Conservation (phyloP, 2,113 vertebrate species). For the Gopherus flavomarginatus region DNA sequence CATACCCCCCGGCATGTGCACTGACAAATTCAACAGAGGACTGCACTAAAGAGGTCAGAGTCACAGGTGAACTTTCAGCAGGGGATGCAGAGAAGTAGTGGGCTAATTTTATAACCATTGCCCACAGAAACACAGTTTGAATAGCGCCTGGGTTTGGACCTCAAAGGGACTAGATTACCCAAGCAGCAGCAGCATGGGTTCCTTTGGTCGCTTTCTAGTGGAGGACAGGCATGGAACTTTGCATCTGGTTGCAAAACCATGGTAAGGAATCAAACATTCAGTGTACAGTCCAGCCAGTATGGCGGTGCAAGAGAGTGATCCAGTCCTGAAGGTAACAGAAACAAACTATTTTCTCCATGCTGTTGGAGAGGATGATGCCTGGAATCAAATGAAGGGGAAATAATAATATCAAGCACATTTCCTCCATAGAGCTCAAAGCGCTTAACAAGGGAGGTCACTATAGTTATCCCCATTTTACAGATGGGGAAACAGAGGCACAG, state of each 20-base stretch:
- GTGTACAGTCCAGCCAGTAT: not conserved
- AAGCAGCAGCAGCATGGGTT: not conserved
- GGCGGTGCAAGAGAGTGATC: not conserved
- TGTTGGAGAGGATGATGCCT: not conserved
- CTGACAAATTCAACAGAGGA: fast-evolving
- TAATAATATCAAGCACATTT: not conserved
- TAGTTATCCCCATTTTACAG: fast-evolving
- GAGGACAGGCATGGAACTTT: fast-evolving
- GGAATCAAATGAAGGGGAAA: not conserved
- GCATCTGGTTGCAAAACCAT: fast-evolving
- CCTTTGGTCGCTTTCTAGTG: not conserved
- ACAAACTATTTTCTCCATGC: not conserved
- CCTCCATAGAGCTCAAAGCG: not conserved
- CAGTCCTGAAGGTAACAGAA: not conserved
- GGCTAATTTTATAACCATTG: not conserved
- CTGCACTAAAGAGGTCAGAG: fast-evolving
- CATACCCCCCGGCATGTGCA: fast-evolving
- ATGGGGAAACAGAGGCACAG: not conserved
- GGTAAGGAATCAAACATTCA: not conserved
- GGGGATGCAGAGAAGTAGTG: not conserved
- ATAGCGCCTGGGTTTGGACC: not conserved
- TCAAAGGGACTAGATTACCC: not conserved
- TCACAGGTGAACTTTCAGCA: fast-evolving
- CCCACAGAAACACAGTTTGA: not conserved
- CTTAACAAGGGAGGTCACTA: not conserved